Evolutionary conservation across 2,888 invertebrate genomes (phyloP), one percentile per base, ranked within the genome.

Genomic region (Brachynemurus nebulosus): DNA sequence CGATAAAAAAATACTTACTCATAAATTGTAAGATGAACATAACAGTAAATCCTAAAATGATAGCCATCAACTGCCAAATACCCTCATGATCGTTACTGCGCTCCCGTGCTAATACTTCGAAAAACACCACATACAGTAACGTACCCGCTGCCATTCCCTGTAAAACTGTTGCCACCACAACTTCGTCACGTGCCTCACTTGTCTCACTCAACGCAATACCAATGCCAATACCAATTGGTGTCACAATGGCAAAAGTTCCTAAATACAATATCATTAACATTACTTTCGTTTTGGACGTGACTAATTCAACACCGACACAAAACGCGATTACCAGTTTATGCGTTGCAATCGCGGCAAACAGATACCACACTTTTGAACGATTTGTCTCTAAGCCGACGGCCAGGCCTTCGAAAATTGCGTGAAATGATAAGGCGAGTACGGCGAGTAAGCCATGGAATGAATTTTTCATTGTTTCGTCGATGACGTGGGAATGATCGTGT

Each of bases 101-200:
- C 54, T 85, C 84, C 47, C 82, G 69, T 5, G 81, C 79, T 12
- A 86, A 66, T n/a, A 86, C 78, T 63, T 86, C 86, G 63, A 86
- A 84, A 64, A 84, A 83, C 2, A 84, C 83, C 11, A 86, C 81
- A 64, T 84, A 86, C 11, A 86, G 64, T 41, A 86, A 71, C 0
- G 86, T 86, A 5, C 86, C 86, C 40, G 80, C 79, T 0, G 85
- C 84, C 66, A 85, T 71, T 5, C 81, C 82, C 60, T 84, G 80
- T 2, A 76, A 63, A 16, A 74, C 67, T 3, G 72, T 68, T 5
- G 71, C 69, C 0, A 68, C 65, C 0, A 70, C 61, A 2, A 64
- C 64, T 4, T 63, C 56, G 44, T 64, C 60, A 40, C 60, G 59
- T 30, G 60, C 53, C 4, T 59, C 58, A 21, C 57, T 55, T 38